These are phyloP conservation scores for Theocolax elegans DNA, from an alignment of 1,140 invertebrate genomes.

Conservation along the genomic window DNA sequence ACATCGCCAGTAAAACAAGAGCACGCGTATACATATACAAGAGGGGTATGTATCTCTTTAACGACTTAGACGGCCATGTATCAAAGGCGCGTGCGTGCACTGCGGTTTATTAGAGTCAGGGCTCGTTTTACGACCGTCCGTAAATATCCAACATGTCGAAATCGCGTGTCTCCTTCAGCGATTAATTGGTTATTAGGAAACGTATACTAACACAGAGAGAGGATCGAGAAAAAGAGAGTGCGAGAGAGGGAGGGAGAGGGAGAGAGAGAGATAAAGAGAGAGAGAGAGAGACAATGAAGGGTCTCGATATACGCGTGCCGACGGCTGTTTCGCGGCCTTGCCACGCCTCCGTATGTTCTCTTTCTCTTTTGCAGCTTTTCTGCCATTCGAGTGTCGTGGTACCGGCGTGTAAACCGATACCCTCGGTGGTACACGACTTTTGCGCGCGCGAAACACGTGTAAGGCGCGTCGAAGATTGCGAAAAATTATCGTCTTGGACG, in stretches of 20 bases:
- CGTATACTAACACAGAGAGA: constrained; percentile 1
- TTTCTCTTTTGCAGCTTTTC: background rate
- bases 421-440: background rate
- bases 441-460: background rate
- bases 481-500: background rate
- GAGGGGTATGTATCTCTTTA: background rate
- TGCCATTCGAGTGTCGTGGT: background rate
- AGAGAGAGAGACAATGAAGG: too few species aligned
- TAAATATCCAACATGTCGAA: constrained; percentile 22
- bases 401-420: constrained; percentile 14
- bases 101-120: background rate
- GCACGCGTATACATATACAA: too few species aligned
- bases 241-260: background rate
- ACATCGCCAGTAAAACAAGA: too few species aligned
- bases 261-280: background rate
- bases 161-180: background rate
- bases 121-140: constrained; percentile 2
- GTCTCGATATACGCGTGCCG: too few species aligned
- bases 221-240: background rate
- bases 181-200: constrained; percentile 4
- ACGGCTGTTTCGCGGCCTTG: background rate
- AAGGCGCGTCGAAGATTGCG: background rate
- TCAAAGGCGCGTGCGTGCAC: background rate
- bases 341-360: constrained; percentile 18
- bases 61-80: constrained; percentile 4